phyloP scores from a whole-genome alignment of 2,888 invertebrate species.

The Diarsia brunnea region DNA sequence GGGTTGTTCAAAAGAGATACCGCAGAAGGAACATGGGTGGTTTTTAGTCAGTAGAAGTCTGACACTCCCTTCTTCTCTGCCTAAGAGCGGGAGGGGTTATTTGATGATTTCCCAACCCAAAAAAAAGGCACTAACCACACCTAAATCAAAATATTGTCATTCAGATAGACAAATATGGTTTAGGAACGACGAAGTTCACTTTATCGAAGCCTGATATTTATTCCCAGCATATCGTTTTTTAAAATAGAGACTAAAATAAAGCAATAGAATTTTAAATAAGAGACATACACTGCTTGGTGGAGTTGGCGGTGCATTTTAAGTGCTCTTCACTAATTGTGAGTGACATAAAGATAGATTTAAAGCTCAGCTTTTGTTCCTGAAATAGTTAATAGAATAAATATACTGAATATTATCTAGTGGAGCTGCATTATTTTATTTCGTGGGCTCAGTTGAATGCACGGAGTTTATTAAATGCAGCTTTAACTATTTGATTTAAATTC shows the following conservation, averaged over 20 bases:
- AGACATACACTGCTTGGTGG: not conserved
- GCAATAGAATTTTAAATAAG: not conserved
- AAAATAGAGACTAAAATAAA: not conserved
- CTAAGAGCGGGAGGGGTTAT: no score
- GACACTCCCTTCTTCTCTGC: no score
- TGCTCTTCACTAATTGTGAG: not conserved
- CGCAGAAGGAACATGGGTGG: no score
- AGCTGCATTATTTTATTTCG: not conserved
- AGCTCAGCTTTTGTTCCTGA: not conserved
- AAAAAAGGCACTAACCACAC: no score
- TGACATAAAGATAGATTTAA: not conserved
- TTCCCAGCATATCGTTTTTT: not conserved
- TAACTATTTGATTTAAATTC: not conserved
- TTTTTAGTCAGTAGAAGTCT: no score
- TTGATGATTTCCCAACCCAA: no score
- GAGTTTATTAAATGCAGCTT: no score
- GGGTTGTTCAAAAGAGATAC: no score
- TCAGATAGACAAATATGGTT: not conserved
- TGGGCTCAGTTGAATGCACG: no score
- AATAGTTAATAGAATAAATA: not conserved
- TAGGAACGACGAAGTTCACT: not conserved
- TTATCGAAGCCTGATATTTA: not conserved
- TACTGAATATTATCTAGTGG: not conserved
- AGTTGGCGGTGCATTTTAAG: not conserved
- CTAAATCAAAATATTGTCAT: constrained; percentile 6